Percentiles rank a stretch among this genome's conserved stretches.
Evolutionary conservation across 2,888 invertebrate species (phyloP).

Genomic region (Latrodectus elegans): DNA sequence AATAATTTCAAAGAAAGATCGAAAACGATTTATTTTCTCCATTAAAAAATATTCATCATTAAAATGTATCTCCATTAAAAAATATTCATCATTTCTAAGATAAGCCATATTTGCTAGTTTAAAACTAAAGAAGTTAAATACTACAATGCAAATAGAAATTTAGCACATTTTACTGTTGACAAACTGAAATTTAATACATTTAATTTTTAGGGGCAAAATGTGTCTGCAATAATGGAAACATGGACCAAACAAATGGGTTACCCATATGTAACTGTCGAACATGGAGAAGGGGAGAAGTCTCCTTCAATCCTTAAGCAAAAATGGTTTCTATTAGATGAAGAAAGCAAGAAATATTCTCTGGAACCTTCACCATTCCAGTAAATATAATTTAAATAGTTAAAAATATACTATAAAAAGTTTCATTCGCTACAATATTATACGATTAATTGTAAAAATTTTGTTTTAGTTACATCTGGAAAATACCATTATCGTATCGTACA

Average conservation of each 20-base stretch:
- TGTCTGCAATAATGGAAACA: slow-evolving; percentile 86
- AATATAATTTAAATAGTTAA: neutral
- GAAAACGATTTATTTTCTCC: no score
- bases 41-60: no score
- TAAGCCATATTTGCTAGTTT: no score
- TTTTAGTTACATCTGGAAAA: slow-evolving; percentile 65
- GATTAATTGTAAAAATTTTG: neutral
- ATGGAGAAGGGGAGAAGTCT: neutral
- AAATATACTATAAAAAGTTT: neutral
- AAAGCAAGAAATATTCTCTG: slow-evolving; percentile 8
- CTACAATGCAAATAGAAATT: no score
- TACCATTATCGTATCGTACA: slow-evolving; percentile 55
- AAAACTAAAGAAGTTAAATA: no score
- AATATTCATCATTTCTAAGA: no score
- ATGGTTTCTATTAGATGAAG: slow-evolving; percentile 32
- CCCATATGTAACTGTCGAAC: slow-evolving; percentile 77
- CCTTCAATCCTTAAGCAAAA: slow-evolving; percentile 29
- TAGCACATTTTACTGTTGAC: neutral
- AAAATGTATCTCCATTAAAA: no score
- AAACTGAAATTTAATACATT: neutral
- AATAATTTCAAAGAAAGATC: no score
- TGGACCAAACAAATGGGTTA: slow-evolving; percentile 90
- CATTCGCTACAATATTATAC: neutral
- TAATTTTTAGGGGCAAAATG: slow-evolving; percentile 47
- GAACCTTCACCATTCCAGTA: slow-evolving; percentile 30